Conservation (phyloP, 2,888 invertebrate genomes). For the Sinohyriopsis cumingii region DNA sequence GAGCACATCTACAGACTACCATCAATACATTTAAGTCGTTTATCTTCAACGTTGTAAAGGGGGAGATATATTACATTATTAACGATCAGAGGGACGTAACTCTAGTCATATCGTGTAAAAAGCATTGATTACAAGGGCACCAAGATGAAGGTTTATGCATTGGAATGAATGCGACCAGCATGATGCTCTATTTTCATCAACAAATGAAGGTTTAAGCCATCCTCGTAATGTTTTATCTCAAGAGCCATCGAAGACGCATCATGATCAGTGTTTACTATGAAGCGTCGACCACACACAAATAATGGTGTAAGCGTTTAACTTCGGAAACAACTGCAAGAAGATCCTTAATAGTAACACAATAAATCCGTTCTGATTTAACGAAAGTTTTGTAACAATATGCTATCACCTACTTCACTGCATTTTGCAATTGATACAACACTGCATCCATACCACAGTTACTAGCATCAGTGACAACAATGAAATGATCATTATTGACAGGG, state of each 20-base stretch:
- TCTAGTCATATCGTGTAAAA: no score
- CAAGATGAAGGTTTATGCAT: no score
- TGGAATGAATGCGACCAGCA: background rate
- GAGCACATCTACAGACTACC: no score
- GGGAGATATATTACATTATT: no score
- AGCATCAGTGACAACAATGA: slow-evolving; percentile 10
- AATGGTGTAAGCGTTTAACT: slow-evolving; percentile 9
- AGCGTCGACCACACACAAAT: slow-evolving; percentile 2
- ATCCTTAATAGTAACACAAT: slow-evolving; percentile 13
- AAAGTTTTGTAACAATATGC: slow-evolving; percentile 10
- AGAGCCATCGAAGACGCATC: slow-evolving; percentile 5
- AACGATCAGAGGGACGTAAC: no score
- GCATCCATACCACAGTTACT: slow-evolving; percentile 8
- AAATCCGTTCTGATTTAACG: slow-evolving; percentile 3
- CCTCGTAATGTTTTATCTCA: slow-evolving; percentile 4
- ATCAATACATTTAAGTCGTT: no score
- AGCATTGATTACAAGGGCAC: no score
- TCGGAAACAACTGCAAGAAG: slow-evolving; percentile 2
- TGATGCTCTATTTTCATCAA: slow-evolving; percentile 6
- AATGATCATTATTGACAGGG: background rate
- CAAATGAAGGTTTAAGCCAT: background rate
- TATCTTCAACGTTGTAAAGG: no score
- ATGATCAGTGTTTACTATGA: slow-evolving; percentile 6
- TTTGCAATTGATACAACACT: slow-evolving; percentile 11
- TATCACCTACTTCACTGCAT: slow-evolving; percentile 10